Percentiles rank a stretch among this genome's conserved stretches.
These are phyloP conservation scores for Styela clava DNA, from an alignment of 23 tunicate genomes.

Conservation along the genomic window DNA sequence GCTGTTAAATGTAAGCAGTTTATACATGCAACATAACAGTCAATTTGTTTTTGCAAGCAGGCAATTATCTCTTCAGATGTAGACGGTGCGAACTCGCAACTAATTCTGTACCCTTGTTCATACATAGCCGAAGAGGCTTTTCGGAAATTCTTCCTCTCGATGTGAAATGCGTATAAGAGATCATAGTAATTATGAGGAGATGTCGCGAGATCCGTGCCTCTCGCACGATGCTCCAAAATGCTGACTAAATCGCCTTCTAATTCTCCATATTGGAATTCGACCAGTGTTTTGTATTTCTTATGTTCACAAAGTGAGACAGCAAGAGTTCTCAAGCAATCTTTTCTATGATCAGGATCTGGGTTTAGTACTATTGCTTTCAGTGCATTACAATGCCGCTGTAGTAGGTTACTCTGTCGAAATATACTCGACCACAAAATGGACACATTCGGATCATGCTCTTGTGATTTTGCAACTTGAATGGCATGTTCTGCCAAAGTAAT, in stretches of 20 bases:
- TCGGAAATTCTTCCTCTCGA: constrained; percentile 63
- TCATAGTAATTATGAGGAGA: constrained; percentile 68
- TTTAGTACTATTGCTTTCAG: constrained; percentile 63
- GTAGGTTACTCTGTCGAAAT: constrained; percentile 56
- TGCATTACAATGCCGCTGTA: constrained; percentile 49
- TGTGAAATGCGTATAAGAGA: constrained; percentile 70
- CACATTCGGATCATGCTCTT: constrained; percentile 39
- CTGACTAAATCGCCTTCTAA: constrained; percentile 61
- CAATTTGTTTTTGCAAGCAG: constrained; percentile 26
- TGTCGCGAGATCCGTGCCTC: constrained; percentile 45
- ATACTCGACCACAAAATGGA: constrained; percentile 59
- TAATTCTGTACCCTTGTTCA: constrained; percentile 69
- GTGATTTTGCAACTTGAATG: constrained; percentile 34
- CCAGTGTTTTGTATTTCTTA: constrained; percentile 62
- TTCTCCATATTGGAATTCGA: constrained; percentile 71
- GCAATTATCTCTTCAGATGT: constrained; percentile 9
- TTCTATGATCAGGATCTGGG: constrained; percentile 60
- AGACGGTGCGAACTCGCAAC: constrained; percentile 6
- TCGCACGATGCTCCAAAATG: constrained; percentile 78
- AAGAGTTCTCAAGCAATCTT: constrained; percentile 78
- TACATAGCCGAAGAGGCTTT: constrained; percentile 87
- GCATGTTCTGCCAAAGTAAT: constrained; percentile 57
- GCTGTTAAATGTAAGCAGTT: constrained; percentile 52
- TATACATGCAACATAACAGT: constrained; percentile 67
- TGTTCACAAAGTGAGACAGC: constrained; percentile 74